A percentile compares a stretch with the other conserved stretches of the same genome.
These are phyloP conservation scores for Calosoma granatense DNA, from an alignment of 1,140 invertebrate genomes.

Conservation along the genomic window DNA sequence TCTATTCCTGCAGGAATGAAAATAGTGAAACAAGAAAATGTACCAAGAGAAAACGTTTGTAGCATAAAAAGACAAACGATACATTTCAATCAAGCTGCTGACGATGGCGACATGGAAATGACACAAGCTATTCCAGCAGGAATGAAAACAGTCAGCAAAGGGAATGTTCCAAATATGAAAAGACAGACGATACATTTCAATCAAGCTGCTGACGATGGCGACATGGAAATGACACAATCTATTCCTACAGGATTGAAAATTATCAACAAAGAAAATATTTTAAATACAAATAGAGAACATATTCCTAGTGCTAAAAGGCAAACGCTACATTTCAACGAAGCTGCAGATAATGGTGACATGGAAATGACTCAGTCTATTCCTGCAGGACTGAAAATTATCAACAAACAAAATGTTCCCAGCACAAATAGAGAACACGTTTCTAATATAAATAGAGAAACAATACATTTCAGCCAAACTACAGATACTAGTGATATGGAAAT, in stretches of 20 bases:
- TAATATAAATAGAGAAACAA: too few relatives aligned
- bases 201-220: neutral
- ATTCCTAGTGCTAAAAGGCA: neutral
- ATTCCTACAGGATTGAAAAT: neutral
- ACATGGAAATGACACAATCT: constrained; percentile 2
- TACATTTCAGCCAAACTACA: too few relatives aligned
- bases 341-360: neutral
- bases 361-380: neutral
- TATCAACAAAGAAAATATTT: neutral
- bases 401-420: too few relatives aligned
- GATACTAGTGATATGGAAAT: too few relatives aligned
- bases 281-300: too few relatives aligned
- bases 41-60: neutral
- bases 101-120: neutral
- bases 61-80: neutral
- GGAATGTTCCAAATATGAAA: too few relatives aligned
- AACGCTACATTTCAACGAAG: neutral
- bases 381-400: too few relatives aligned
- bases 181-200: neutral
- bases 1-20: neutral
- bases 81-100: neutral
- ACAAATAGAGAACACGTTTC: too few relatives aligned
- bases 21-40: neutral
- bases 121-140: too few relatives aligned
- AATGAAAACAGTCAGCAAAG: too few relatives aligned